Evolutionary conservation across 2,113 vertebrate genomes (phyloP), one percentile per base, ranked within the genome.

Genomic region (Malurus melanocephalus): DNA sequence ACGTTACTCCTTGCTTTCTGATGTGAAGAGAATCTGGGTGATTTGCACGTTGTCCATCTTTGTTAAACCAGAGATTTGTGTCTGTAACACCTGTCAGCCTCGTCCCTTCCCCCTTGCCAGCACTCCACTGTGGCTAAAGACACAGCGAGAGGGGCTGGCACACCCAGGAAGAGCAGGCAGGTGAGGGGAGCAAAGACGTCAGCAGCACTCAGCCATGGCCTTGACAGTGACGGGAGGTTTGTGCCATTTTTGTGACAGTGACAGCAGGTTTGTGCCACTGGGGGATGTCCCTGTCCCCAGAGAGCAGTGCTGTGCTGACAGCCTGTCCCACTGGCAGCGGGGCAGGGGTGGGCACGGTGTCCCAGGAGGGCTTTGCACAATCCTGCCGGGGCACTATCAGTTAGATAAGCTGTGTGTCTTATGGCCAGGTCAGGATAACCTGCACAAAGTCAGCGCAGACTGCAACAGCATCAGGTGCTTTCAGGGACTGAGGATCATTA

Each of bases 391-490:
- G 64, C 76, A 40, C 73, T 94, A 90, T 96, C 93, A 84, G 48
- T 85, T 74, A 90, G 94, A 96, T 96, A 95, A 94, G 59, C 59
- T 59, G 10, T 52, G 87, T 53, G 72, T 79, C 64, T 67, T 88
- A 28, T 28, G 81, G 62, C 68, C 94, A 91, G 95, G 96, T 96
- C 96, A 92, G 87, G 51, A 52, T 88, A 92, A 96, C 96, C 96
- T 19, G 69, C 56, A 61, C 90, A 94, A 80, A 75, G 74, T 90
- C 81, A 89, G 72, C 23, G 26, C 17, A 28, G 87, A 7, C 65
- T 72, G 80, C 67, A 93, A 85, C 7, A 67, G 48, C 46, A 40
- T 11, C 0, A 0, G 9, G 6, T 68, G 32, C 24, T 75, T 76
- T 51, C 56, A 60, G 16, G 3, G 16, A 66, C 23, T 43, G 20